Evolutionary conservation across 37 sponge, comb jelly and placozoan species (phyloP), one percentile per base, ranked within the genome.

Genomic region (Halisarca cf. caerulea): DNA sequence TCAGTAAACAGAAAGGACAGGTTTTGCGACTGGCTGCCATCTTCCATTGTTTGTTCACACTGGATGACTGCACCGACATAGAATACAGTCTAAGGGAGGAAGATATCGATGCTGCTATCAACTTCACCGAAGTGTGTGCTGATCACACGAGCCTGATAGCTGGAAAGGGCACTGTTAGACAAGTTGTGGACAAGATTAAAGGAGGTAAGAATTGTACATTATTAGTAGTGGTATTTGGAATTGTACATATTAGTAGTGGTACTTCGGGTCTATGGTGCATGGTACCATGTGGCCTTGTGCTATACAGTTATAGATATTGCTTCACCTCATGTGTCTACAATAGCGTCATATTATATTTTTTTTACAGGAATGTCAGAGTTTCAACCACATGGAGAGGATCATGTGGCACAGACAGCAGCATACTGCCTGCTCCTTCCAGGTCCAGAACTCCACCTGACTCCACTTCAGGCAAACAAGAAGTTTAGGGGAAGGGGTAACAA

Each of bases 1-100:
- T 80, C 23, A 58, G 60, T 6, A 80, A 80, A 27, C 32, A 24
- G n/a, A 78, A 78, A 37, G 79, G 79, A 30, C 79, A 78, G 15
- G 28, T 78, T 33, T 37, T 78, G 32, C n/a, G 53, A 15, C 3
- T 78, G n/a, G 79, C 79, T 32, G 79, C 54, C 2, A 17, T 37
- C 27, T 9, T 78, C 2, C 44, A 78, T 78, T 24, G n/a, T 2
- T 9, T 78, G 25, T 78, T 45, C 51, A 3, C 2, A 25, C 2
- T 78, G 15, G 54, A 39, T 6, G 51, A 21, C 2, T 7, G 1
- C n/a, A 3, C 39, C 17, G 79, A 78, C 3, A 45, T 47, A 14
- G 15, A 44, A 40, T 23, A 2, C 23, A 14, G 21, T 8, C 15
- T 47, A 20, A 40, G 27, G 21, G 53, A 43, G 7, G 53, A 39